A percentile compares a stretch with the other conserved stretches of the same genome.
Evolutionary conservation across 2,113 vertebrate species (phyloP).

Genomic region (Blennius ocellaris): DNA sequence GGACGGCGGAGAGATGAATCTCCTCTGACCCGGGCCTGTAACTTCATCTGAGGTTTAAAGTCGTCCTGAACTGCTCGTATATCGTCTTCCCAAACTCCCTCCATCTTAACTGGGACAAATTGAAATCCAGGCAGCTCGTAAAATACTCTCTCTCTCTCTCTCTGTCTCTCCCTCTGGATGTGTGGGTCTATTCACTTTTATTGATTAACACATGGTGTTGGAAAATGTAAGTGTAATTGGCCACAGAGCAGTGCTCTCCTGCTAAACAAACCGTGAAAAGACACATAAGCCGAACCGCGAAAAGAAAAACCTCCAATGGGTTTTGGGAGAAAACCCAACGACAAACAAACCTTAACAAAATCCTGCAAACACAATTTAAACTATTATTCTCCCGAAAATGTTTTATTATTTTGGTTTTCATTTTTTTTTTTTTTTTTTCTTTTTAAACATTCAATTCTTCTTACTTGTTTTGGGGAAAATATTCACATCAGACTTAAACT

Average conservation of each 20-base stretch:
- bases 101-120: slow-evolving; percentile 65
- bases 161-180: slow-evolving; percentile 16
- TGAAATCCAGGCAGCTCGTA: slow-evolving; percentile 60
- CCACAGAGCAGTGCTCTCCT: slow-evolving; percentile 10
- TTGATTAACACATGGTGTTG: slow-evolving; percentile 31
- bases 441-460: too few species aligned
- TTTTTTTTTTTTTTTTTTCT: too few species aligned
- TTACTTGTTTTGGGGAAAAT: too few species aligned
- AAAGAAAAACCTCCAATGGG: background rate
- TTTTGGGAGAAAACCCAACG: background rate
- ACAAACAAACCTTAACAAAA: background rate
- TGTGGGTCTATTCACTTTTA: slow-evolving; percentile 35
- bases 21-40: slow-evolving; percentile 56
- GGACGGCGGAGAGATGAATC: slow-evolving; percentile 66
- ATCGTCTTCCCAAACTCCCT: slow-evolving; percentile 54
- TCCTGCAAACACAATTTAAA: too few species aligned
- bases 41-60: slow-evolving; percentile 46
- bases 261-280: slow-evolving; percentile 16
- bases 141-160: slow-evolving; percentile 43
- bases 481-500: too few species aligned
- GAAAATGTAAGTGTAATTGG: slow-evolving; percentile 10
- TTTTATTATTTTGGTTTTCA: too few species aligned
- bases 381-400: too few species aligned
- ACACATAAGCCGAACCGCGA: background rate
- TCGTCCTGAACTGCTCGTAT: slow-evolving; percentile 54